Evolutionary conservation across 2,888 invertebrate species (phyloP).

Genomic region (Pheosia gnoma): DNA sequence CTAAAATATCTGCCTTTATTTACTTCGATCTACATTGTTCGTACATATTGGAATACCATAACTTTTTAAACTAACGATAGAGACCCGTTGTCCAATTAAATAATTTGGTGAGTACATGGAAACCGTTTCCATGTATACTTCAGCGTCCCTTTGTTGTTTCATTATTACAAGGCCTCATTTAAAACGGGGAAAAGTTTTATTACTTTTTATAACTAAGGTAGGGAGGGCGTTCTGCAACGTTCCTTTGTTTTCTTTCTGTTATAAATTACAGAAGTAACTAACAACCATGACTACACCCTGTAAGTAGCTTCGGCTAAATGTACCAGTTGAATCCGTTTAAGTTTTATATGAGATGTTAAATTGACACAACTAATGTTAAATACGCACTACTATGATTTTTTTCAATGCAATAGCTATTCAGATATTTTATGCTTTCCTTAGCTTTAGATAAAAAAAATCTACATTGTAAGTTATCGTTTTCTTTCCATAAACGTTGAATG

Average conservation of each 20-base stretch:
- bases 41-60: too few relatives aligned
- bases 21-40: too few relatives aligned
- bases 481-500: too few relatives aligned
- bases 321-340: conserved; percentile 26
- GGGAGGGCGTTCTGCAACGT: conserved; percentile 28
- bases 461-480: too few relatives aligned
- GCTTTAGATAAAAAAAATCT: too few relatives aligned
- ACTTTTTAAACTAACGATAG: too few relatives aligned
- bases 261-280: conserved; percentile 37
- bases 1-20: too few relatives aligned
- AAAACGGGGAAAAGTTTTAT: conserved; percentile 21
- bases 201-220: conserved; percentile 25
- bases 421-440: too few relatives aligned
- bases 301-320: conserved; percentile 30
- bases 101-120: conserved; percentile 7
- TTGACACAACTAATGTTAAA: too few relatives aligned
- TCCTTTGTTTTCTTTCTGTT: conserved; percentile 37
- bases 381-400: too few relatives aligned
- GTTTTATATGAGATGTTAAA: conserved; percentile 9
- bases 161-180: conserved; percentile 25
- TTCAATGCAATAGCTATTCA: too few relatives aligned
- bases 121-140: neutral
- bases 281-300: conserved; percentile 38
- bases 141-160: conserved; percentile 20
- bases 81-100: too few relatives aligned